Evolutionary conservation across 2,113 vertebrate species (phyloP).

Genomic region (Dendropsophus ebraccatus): DNA sequence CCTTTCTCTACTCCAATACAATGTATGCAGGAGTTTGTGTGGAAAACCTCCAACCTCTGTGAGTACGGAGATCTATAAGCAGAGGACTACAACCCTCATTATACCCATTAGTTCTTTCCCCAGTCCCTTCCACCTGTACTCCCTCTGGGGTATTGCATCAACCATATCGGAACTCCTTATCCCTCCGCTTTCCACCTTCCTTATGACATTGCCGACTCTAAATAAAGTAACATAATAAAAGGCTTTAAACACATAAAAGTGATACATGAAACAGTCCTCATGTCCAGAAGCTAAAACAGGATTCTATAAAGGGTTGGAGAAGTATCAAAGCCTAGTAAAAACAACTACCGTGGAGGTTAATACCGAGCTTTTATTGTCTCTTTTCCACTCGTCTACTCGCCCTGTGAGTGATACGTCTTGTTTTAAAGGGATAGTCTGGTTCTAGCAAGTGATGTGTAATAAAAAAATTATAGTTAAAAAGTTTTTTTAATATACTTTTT

Average conservation of each 20-base stretch:
- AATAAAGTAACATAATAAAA: neutral
- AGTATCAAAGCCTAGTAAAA: neutral
- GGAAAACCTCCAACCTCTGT: too few species aligned
- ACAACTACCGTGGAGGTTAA: neutral
- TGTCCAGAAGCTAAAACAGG: neutral
- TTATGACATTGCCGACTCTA: neutral
- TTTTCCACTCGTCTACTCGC: neutral
- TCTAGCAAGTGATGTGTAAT: neutral
- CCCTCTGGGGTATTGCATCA: neutral
- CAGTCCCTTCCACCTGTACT: neutral
- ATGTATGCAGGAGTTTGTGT: too few species aligned
- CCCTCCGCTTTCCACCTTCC: neutral
- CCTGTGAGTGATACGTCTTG: neutral
- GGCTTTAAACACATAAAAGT: conserved; percentile 11
- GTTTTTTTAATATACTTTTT: neutral
- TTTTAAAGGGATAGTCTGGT: neutral
- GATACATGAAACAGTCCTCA: neutral
- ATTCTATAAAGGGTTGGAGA: neutral
- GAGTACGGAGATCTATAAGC: too few species aligned
- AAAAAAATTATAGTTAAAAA: neutral
- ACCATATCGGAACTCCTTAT: neutral
- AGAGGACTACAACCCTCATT: too few species aligned
- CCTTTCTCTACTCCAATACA: too few species aligned
- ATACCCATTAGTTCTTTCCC: too few species aligned
- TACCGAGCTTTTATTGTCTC: neutral